Evolutionary conservation across 1,140 invertebrate species (phyloP).

Genomic region (Steinernema khuongi): DNA sequence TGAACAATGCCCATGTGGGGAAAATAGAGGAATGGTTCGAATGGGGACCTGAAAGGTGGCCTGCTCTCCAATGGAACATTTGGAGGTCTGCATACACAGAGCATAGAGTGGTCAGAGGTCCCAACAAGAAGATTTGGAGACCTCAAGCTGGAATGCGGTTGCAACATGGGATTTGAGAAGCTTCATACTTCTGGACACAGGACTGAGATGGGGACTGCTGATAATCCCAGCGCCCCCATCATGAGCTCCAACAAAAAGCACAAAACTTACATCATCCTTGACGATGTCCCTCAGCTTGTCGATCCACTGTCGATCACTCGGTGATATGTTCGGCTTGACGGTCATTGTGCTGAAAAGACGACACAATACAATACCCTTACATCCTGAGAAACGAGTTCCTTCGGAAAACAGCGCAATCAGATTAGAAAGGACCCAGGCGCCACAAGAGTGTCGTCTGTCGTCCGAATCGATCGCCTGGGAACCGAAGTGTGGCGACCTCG

Average conservation of each 20-base stretch:
- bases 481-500: background rate
- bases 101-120: background rate
- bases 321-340: background rate
- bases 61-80: background rate
- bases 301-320: constrained; percentile 13
- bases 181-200: too few relatives aligned
- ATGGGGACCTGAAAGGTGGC: too few relatives aligned
- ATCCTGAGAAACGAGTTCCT: background rate
- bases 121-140: constrained; percentile 13
- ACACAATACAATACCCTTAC: background rate
- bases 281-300: constrained; percentile 23
- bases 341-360: background rate
- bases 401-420: background rate
- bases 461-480: background rate
- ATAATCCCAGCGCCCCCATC: too few relatives aligned
- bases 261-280: constrained; percentile 28
- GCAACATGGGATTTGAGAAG: too few relatives aligned
- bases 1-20: too few relatives aligned
- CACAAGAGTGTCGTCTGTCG: background rate
- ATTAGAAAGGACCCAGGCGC: background rate
- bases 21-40: too few relatives aligned
- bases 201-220: too few relatives aligned
- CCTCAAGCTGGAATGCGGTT: too few relatives aligned
- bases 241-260: background rate
- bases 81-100: background rate